A percentile compares a stretch with the other conserved stretches of the same genome.
Evolutionary conservation across 1,140 invertebrate genomes (phyloP).

Genomic region (Araneus ventricosus): DNA sequence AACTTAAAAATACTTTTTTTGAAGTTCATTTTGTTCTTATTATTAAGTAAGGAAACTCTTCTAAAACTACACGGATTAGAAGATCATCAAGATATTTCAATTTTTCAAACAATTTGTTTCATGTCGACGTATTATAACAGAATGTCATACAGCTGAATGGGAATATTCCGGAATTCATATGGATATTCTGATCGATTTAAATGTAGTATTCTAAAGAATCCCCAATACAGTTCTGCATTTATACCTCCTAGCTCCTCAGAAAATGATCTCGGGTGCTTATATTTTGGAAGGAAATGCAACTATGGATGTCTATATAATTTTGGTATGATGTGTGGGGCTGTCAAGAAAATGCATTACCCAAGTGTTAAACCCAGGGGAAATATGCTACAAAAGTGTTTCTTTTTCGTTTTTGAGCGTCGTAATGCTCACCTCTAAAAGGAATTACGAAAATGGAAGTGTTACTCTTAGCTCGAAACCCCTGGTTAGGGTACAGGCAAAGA

Average conservation of each 20-base stretch:
- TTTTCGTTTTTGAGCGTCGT: background rate
- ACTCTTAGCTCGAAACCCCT: background rate
- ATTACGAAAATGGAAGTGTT: background rate
- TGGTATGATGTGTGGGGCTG: constrained; percentile 11
- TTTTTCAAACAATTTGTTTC: background rate
- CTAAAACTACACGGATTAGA: no score
- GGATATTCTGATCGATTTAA: background rate
- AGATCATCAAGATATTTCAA: no score
- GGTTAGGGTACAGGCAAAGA: background rate
- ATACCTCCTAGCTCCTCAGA: background rate
- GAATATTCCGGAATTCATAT: background rate
- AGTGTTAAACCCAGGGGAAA: background rate
- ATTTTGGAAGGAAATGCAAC: background rate
- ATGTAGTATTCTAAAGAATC: background rate
- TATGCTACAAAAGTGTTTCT: background rate
- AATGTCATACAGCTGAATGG: no score
- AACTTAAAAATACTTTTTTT: no score
- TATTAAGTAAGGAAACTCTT: no score
- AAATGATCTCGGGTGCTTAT: background rate
- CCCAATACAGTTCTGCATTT: background rate
- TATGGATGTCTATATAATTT: background rate
- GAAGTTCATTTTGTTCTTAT: no score
- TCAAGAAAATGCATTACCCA: constrained; percentile 34
- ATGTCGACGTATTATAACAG: background rate
- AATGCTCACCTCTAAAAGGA: background rate